Conservation (phyloP, 2,888 invertebrate species). For the Lithophane ornitopus region DNA sequence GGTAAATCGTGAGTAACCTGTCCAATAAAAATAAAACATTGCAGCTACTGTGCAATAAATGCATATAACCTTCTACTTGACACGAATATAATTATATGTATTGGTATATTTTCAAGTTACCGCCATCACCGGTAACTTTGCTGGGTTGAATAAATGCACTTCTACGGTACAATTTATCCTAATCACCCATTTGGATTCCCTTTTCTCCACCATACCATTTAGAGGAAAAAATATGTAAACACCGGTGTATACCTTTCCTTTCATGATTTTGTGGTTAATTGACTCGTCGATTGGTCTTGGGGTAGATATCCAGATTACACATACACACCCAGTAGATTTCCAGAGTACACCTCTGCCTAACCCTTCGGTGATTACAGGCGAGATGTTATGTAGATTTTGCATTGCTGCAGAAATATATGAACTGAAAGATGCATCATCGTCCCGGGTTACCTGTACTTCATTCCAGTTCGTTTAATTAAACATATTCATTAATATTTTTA, state of each 20-base stretch:
- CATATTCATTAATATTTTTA: neutral
- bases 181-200: neutral
- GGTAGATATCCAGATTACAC: no score
- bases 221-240: neutral
- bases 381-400: neutral
- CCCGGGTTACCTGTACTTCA: neutral
- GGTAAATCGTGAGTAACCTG: constrained; percentile 39
- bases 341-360: no score
- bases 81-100: constrained; percentile 34
- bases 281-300: neutral
- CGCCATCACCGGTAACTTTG: neutral
- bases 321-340: no score
- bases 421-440: constrained; percentile 2
- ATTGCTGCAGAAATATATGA: neutral
- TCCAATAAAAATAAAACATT: constrained; percentile 16
- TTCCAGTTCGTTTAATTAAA: neutral
- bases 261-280: neutral
- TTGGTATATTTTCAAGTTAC: constrained; percentile 4
- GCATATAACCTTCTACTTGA: constrained; percentile 19
- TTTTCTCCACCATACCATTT: no score
- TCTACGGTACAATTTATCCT: neutral
- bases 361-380: no score
- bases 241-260: neutral
- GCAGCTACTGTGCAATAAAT: constrained; percentile 48
- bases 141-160: no score